A percentile compares a stretch with the other conserved stretches of the same genome.
Conservation (phyloP, 2,888 invertebrate genomes). For the Nephrotoma appendiculata region DNA sequence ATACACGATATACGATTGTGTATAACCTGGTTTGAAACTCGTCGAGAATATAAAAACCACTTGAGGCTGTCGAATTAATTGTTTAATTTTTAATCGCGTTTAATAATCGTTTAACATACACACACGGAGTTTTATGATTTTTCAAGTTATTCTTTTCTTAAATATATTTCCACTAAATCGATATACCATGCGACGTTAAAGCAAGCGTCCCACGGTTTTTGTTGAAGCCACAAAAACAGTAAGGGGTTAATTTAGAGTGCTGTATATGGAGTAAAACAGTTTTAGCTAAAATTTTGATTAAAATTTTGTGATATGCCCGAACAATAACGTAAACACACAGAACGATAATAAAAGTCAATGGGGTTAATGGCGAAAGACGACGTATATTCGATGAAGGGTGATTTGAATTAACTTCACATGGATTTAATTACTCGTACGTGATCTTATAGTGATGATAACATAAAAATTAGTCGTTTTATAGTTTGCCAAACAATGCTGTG, state of each 20-base stretch:
- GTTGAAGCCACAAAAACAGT: conserved; percentile 1
- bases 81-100: not conserved
- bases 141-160: not conserved
- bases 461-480: not conserved
- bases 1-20: not conserved
- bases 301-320: not conserved
- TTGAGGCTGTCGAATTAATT: not conserved
- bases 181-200: not conserved
- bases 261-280: not conserved
- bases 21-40: not conserved
- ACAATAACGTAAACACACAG: not conserved
- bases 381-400: not conserved
- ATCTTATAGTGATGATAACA: not conserved
- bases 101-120: not conserved
- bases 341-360: not conserved
- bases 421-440: not conserved
- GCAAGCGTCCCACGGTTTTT: conserved; percentile 3
- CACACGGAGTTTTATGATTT: not conserved
- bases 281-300: not conserved
- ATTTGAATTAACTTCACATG: not conserved
- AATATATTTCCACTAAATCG: not conserved
- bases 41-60: not conserved
- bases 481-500: not conserved
- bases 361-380: not conserved
- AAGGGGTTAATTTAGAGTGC: not conserved